Evolutionary conservation across 2,888 invertebrate genomes (phyloP).

Genomic region (Enoplolaimus lenunculus): DNA sequence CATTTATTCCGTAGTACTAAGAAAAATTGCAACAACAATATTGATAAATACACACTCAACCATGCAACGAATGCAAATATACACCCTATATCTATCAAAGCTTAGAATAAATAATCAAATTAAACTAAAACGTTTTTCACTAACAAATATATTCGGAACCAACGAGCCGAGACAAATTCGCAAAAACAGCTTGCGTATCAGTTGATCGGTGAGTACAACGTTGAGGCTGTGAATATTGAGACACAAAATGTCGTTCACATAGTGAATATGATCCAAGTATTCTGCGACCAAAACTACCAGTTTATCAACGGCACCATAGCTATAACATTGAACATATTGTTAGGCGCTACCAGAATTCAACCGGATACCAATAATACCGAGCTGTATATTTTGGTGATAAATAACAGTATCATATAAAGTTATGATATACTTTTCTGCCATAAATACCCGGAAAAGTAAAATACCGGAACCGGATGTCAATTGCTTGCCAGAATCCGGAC

Average conservation of each 20-base stretch:
- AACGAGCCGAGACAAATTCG: constrained; percentile 78
- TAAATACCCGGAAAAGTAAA: too few species aligned
- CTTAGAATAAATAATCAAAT: too few species aligned
- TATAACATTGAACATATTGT: neutral
- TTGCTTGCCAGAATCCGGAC: too few species aligned
- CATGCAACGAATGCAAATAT: too few species aligned
- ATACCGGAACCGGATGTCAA: too few species aligned
- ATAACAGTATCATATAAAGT: neutral
- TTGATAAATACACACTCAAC: too few species aligned
- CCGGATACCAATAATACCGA: neutral
- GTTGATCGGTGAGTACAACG: constrained; percentile 78
- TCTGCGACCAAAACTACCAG: constrained; percentile 86
- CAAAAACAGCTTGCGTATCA: constrained; percentile 76
- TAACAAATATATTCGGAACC: constrained; percentile 10
- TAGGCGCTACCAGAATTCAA: neutral
- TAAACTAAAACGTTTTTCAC: too few species aligned
- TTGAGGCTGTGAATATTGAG: constrained; percentile 80
- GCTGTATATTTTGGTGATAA: neutral
- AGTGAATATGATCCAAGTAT: constrained; percentile 90
- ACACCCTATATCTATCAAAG: too few species aligned
- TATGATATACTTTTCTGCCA: too few species aligned
- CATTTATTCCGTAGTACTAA: too few species aligned
- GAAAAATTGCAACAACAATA: too few species aligned
- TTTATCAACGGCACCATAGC: constrained; percentile 52
- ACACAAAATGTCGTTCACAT: constrained; percentile 85